Base-by-base conservation (phyloP, 2,797 vertebrate genomes). In the Labeo calbasu region DNA sequence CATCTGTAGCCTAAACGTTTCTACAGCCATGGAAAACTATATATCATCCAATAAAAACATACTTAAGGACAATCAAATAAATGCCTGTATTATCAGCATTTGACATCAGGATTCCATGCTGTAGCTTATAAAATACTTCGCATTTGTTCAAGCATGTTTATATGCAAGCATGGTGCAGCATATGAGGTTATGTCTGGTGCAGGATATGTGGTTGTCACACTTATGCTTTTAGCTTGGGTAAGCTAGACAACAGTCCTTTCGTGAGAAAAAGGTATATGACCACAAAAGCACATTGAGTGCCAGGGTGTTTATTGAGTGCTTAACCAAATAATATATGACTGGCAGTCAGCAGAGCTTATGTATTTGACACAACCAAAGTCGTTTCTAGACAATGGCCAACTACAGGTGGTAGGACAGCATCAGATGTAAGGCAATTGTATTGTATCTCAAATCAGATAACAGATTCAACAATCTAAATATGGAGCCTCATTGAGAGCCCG, bases 131-230 rank as follows among this genome's bases (percentile, higher is more conserved):
- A n/a, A 13, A 25, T 19, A 21, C 23, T 19, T 28, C 6, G 15
- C 12, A 12, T 53, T 73, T 73, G 28, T 21, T 53, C 2, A 32
- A 53, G 15, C 50, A 75, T 75, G 51, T 75, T 75, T n/a, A 40
- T 57, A 12, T 75, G 28, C 19, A 36, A 21, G 72, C 25, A 51
- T 51, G 23, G 48, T 28, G 48, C 25, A 68, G n/a, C n/a, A 21
- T 1, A 32, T 65, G 14, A 15, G 14, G 25, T 9, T 65, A 32
- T 65, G 25, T 65, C 61, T 65, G 13, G 23, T 63, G 9, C 71
- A 75, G 72, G 19, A 55, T 75, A 75, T 75, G 51, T 75, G 51
- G 72, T 40, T 55, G 19, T 55, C 51, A 55, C 28, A 28, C 28
- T 55, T 75, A 2, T 5, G 72, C 51, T 76, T 40, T 32, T 32